Conservation (phyloP, 2,113 vertebrate genomes). For the Macaca mulatta region DNA sequence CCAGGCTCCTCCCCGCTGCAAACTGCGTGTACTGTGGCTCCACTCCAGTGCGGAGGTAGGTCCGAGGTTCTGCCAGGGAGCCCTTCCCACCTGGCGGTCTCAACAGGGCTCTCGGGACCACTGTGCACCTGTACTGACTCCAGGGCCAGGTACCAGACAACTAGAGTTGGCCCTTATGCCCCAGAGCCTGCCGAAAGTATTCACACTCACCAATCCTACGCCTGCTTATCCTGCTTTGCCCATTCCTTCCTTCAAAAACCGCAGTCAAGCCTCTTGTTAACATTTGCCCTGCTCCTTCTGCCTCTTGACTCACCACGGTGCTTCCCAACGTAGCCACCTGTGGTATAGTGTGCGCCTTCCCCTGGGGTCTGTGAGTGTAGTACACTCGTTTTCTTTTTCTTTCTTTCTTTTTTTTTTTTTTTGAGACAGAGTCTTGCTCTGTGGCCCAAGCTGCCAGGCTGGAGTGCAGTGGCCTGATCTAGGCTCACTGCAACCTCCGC, state of each 20-base stretch:
- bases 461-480: neutral
- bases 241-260: neutral
- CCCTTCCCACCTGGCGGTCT: too few relatives aligned
- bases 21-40: too few relatives aligned
- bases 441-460: neutral
- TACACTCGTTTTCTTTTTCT: neutral
- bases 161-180: neutral
- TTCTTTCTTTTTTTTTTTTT: too few relatives aligned
- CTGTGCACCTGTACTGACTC: neutral
- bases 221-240: too few relatives aligned
- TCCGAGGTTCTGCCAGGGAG: too few relatives aligned
- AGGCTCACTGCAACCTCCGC: neutral
- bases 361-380: neutral
- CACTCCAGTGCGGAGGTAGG: too few relatives aligned
- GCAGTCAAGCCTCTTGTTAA: neutral
- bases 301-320: neutral
- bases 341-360: accelerated
- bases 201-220: neutral
- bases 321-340: too few relatives aligned
- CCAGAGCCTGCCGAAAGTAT: neutral
- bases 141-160: neutral
- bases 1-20: too few relatives aligned
- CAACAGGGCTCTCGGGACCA: neutral
- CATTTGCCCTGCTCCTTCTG: neutral
- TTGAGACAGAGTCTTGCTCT: neutral